phyloP scores from a whole-genome alignment of 2,888 invertebrate species.

The Cenopis cana region DNA sequence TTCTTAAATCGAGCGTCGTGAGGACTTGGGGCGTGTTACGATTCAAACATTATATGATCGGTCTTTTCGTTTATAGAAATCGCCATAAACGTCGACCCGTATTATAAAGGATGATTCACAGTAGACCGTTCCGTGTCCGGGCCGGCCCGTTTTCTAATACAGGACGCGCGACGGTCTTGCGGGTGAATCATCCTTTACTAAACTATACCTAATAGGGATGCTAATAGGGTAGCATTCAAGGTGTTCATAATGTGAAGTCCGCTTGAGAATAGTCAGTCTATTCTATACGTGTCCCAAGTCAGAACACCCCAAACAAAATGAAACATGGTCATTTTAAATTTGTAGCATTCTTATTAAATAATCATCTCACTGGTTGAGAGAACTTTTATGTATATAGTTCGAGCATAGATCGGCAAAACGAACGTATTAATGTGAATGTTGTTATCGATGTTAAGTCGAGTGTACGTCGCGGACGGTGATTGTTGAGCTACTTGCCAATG shows the following conservation, averaged over 20 bases:
- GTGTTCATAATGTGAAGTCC: not conserved
- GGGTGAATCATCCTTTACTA: too few species aligned
- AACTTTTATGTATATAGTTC: not conserved
- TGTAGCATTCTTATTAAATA: conserved; percentile 7
- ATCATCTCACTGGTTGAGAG: conserved; percentile 11
- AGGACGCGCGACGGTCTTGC: too few species aligned
- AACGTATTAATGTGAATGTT: not conserved
- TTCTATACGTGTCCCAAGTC: not conserved
- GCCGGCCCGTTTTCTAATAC: too few species aligned
- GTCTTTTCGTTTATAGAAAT: not conserved
- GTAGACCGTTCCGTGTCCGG: too few species aligned
- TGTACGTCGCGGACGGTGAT: too few species aligned
- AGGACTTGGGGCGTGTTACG: conserved; percentile 7
- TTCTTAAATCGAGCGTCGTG: conserved; percentile 56
- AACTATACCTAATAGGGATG: not conserved
- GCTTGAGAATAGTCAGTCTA: not conserved
- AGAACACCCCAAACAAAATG: not conserved
- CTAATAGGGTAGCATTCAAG: not conserved
- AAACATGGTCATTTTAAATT: not conserved
- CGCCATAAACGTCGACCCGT: not conserved
- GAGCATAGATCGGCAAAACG: not conserved
- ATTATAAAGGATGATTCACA: too few species aligned
- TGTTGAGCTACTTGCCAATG: too few species aligned
- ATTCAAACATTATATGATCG: not conserved
- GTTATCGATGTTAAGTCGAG: too few species aligned